A percentile compares a stretch with the other conserved stretches of the same genome.
Conservation (phyloP, 2,888 invertebrate species). For the Philhelius pedissequus region DNA sequence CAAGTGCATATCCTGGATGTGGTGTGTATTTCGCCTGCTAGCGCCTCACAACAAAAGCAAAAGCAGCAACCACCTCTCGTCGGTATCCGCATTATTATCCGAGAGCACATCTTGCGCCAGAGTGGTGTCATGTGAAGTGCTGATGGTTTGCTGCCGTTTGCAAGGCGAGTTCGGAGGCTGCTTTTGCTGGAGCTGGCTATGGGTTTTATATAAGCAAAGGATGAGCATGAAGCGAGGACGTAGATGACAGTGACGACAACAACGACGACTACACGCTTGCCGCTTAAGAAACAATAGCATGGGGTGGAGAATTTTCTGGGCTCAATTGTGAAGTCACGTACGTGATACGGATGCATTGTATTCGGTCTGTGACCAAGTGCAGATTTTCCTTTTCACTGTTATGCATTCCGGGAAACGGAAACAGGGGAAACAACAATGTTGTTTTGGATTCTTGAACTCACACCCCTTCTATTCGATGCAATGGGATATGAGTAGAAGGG, state of each 20-base stretch:
- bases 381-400: conserved; percentile 51
- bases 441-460: conserved; percentile 63
- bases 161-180: background rate
- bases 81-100: conserved; percentile 68
- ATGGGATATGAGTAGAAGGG: background rate
- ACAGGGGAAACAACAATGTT: conserved; percentile 64
- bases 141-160: conserved; percentile 65
- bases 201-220: background rate
- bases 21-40: conserved; percentile 63
- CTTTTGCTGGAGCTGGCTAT: background rate
- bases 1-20: conserved; percentile 66
- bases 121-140: conserved; percentile 68
- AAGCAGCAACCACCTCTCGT: conserved; percentile 59
- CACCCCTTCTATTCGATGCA: background rate
- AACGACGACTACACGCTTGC: conserved; percentile 29
- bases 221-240: background rate
- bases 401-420: conserved; percentile 67
- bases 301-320: conserved; percentile 47
- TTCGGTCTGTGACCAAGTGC: conserved; percentile 67
- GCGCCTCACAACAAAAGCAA: conserved; percentile 59
- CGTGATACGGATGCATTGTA: conserved; percentile 66
- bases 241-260: background rate
- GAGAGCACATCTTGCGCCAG: conserved; percentile 65
- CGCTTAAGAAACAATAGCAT: conserved; percentile 51
- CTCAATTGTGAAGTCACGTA: conserved; percentile 69